Evolutionary conservation across 2,797 vertebrate genomes (phyloP), one percentile per base, ranked within the genome.

Genomic region (Borostomias antarcticus): DNA sequence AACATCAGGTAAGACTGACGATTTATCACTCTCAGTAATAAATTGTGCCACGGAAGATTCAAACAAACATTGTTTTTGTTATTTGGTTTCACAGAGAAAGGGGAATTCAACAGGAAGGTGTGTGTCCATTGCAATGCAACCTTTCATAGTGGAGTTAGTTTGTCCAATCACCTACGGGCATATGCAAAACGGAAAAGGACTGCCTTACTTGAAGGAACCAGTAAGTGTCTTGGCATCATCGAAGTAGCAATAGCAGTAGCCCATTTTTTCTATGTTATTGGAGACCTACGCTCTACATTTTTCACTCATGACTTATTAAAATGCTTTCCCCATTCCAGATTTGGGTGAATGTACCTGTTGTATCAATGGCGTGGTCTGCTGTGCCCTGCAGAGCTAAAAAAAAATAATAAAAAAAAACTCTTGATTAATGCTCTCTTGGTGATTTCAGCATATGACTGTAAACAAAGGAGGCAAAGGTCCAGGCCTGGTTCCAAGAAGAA

Each of bases 401-500:
- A 45, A 15, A 13, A 13, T 45, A 45, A 15, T 3, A 43, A n/a
- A 43, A 4, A 15, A 45, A 15, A 4, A 43, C 15, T 17, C 15
- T 45, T n/a, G n/a, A 7, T 7, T 25, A 21, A 25, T 57, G 47
- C 25, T 57, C 72, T 76, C n/a, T 85, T n/a, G n/a, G 40, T 45
- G 40, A 45, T 84, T 85, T 63, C 62, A 98, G 95, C 92, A 66
- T 92, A 95, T 88, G 95, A 97, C 88, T 97, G 95, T 92, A 98
- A 97, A 85, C 94, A 94, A 75, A 95, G 95, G 86, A 95, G 96
- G 85, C 94, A 94, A 71, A 94, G 95, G 80, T 96, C 95, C 75
- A 95, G 96, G 89, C 95, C 95, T 54, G 95, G 95, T 85, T 93
- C 95, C 77, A 98, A 98, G 91, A 98, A 98, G 92, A 98, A 98